Evolutionary conservation across 2,113 vertebrate species (phyloP), one percentile per base, ranked within the genome.

Genomic region (Caretta caretta): DNA sequence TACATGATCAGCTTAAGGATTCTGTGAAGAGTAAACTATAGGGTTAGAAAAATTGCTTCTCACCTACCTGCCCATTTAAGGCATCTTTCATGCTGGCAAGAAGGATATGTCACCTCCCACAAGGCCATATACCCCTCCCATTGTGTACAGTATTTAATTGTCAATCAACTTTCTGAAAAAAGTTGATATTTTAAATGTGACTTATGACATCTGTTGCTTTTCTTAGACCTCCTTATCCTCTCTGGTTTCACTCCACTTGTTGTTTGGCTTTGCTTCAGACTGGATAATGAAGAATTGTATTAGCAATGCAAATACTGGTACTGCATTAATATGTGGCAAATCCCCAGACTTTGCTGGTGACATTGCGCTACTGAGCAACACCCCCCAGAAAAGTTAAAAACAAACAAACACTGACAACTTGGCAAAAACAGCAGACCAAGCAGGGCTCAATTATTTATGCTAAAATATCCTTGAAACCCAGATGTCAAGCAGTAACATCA

Each of bases 241-340:
- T 87, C 35, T 90, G 86, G 12, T 29, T 95, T 85, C 88, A 49
- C 29, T 93, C 20, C 27, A 35, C 90, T 93, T 90, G n/a, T 78
- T 82, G 9, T 56, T 31, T 53, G 82, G 29, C 31, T 35, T 62
- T 62, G 59, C 59, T 12, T 62, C 31, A 62, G 29, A 62, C 27
- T 62, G 59, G 59, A 62, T 65, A 65, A 65, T 31, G 27, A 59
- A 29, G 27, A 59, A 29, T 27, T 59, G 57, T 59, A 59, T 59
- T 59, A 59, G 57, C 57, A 27, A 59, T 59, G 22, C 57, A 59
- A 59, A 59, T 27, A 59, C 25, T 29, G 57, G 11, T 59, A 59
- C 57, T 11, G 57, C 57, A 59, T 59, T 27, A 59, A 11, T 59
- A 59, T 12, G 27, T 29, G 27, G 57, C 27, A 59, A 59, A 59